These are phyloP conservation scores for Phengaris alcon DNA, from an alignment of 2,888 invertebrate species.

Conservation along the genomic window DNA sequence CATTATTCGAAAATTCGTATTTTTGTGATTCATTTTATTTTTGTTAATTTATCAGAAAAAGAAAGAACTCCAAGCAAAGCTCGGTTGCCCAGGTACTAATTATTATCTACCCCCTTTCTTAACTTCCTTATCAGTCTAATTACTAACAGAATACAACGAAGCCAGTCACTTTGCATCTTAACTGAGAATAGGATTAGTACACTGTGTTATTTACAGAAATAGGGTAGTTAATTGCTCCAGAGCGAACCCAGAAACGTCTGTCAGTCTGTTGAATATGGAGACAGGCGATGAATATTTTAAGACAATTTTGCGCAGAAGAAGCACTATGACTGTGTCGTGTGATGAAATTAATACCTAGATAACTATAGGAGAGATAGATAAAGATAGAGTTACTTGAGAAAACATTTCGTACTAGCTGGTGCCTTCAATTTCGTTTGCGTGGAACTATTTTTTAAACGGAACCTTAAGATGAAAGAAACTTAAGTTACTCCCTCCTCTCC, in stretches of 20 bases:
- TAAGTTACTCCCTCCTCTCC: too few relatives aligned
- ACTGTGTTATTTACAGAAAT: constrained; percentile 12
- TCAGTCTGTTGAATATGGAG: constrained; percentile 8
- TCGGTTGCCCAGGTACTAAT: too few relatives aligned
- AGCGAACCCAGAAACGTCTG: constrained; percentile 9
- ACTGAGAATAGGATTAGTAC: constrained; percentile 9
- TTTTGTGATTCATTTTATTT: too few relatives aligned
- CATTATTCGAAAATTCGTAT: too few relatives aligned
- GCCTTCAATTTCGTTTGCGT: too few relatives aligned
- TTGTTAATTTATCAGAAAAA: too few relatives aligned
- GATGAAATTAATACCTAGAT: not conserved
- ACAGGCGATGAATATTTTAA: constrained; percentile 15
- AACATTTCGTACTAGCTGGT: too few relatives aligned
- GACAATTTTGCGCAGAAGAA: not conserved
- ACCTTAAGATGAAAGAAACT: too few relatives aligned
- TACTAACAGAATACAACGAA: not conserved
- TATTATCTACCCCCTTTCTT: not conserved
- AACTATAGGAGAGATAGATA: too few relatives aligned
- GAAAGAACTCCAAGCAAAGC: too few relatives aligned
- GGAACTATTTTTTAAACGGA: too few relatives aligned
- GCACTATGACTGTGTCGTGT: not conserved
- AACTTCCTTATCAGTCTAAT: not conserved
- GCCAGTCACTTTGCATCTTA: constrained; percentile 11
- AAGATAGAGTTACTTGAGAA: too few relatives aligned
- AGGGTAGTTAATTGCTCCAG: constrained; percentile 12